Base-by-base conservation (phyloP, 1,140 invertebrate genomes). In the Heliconius himera region DNA sequence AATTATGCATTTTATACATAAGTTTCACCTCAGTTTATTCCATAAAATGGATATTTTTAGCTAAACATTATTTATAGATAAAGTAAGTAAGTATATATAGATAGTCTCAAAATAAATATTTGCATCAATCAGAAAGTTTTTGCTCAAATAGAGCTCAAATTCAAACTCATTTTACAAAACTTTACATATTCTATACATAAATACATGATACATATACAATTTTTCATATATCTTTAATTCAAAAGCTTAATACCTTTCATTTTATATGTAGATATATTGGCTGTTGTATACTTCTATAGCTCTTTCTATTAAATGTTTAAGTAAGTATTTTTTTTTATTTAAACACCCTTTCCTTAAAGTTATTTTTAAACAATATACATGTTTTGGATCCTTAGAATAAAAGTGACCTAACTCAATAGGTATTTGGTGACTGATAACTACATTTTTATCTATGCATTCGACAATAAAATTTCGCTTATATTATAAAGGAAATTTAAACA, bases 301-400 rank as follows among this genome's bases (percentile, higher is more conserved):
- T 29, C 60, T 66, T 66, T 66, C 60, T 66, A 66, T 66, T 66
- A 66, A 66, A 66, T 66, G 60, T 66, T 66, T 66, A 66, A 29
- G 22, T 29, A 66, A 66, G 11, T 66, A 26, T 26, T 5, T 66
- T 29, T n/a, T 66, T 66, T 66, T 66, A 66, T 66, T 66, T 29
- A 26, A 13, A 66, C 9, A 66, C 60, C 54, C 26, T 66, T 18
- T 26, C 22, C 60, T 66, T 5, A 16, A 16, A 29, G 22, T 66
- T 22, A 3, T 26, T 51, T 51, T 51, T 8, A 46, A 13, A 3
- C 13, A 46, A 51, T 51, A 51, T 51, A 51, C 4, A 4, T 51
- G 18, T 51, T 51, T 51, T 8, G 49, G 49, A 51, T 51, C 49
- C 18, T 6, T 20, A 51, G 18, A 51, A 46, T 46, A 46, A 46